Conservation (phyloP, 1,140 invertebrate genomes). For the Drosophila erecta region DNA sequence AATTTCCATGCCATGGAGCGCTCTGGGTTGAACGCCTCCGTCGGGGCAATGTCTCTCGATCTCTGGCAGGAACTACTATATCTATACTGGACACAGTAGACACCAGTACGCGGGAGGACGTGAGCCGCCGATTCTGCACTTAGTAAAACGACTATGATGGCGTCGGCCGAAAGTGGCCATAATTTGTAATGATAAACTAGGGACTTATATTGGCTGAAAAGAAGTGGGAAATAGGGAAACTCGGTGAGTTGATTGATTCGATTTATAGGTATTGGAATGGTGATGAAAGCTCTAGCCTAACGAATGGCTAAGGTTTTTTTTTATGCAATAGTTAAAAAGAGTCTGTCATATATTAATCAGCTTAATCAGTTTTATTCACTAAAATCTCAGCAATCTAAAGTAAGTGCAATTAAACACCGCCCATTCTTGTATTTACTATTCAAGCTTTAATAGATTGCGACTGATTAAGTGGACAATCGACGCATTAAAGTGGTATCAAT, state of each 20-base stretch:
- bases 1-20: slow-evolving; percentile 54
- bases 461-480: slow-evolving; percentile 34
- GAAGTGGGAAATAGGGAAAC: neutral
- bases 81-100: neutral
- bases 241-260: neutral
- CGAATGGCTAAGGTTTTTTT: neutral
- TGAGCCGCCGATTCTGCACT: slow-evolving; percentile 19
- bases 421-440: neutral
- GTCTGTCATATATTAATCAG: neutral
- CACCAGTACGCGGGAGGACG: slow-evolving; percentile 13
- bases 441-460: slow-evolving; percentile 13
- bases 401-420: neutral
- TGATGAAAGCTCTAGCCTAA: no score
- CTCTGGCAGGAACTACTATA: slow-evolving; percentile 19
- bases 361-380: neutral
- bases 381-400: neutral
- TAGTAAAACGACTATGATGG: slow-evolving; percentile 20
- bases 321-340: neutral
- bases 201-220: neutral
- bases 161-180: slow-evolving; percentile 23
- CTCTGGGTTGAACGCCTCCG: slow-evolving; percentile 51
- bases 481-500: slow-evolving; percentile 32
- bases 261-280: neutral
- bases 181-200: slow-evolving; percentile 40
- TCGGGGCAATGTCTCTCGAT: slow-evolving; percentile 37